Conservation (phyloP, 2,888 invertebrate genomes). For the Merodon equestris region DNA sequence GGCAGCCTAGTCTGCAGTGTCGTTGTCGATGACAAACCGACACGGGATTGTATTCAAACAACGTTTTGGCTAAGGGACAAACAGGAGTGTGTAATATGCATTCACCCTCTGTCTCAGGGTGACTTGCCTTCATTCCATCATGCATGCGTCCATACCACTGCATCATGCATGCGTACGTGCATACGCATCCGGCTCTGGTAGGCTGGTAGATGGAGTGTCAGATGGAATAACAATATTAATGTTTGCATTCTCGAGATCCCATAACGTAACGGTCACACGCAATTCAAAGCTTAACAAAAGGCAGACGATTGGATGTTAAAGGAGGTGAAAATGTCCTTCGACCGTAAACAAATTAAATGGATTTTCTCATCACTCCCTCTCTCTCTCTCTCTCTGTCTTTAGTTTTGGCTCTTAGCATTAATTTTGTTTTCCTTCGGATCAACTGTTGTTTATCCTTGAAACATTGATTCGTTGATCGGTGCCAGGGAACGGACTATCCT, state of each 20-base stretch:
- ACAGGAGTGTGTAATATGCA: background rate
- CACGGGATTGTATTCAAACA: slow-evolving; percentile 61
- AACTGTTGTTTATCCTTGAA: slow-evolving; percentile 56
- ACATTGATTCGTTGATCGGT: slow-evolving; percentile 55
- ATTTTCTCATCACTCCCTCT: slow-evolving; percentile 44
- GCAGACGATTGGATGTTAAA: slow-evolving; percentile 54
- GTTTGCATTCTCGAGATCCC: slow-evolving; percentile 59
- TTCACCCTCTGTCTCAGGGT: too few relatives aligned
- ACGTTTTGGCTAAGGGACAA: slow-evolving; percentile 54
- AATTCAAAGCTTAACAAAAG: slow-evolving; percentile 62
- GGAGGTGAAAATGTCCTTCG: slow-evolving; percentile 64
- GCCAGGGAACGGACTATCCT: background rate
- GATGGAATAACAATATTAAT: slow-evolving; percentile 66
- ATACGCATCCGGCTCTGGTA: background rate
- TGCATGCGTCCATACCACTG: background rate
- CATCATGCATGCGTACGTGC: slow-evolving; percentile 9
- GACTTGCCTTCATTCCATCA: background rate
- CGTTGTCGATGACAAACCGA: slow-evolving; percentile 42
- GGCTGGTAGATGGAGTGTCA: slow-evolving; percentile 26
- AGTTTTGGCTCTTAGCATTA: slow-evolving; percentile 33
- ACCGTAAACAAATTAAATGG: slow-evolving; percentile 68
- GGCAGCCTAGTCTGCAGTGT: slow-evolving; percentile 22
- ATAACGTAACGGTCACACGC: slow-evolving; percentile 65
- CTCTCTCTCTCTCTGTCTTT: background rate
- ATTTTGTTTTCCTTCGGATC: slow-evolving; percentile 65